Conservation (phyloP, 2,113 vertebrate species). For the Ictidomys tridecemlineatus region DNA sequence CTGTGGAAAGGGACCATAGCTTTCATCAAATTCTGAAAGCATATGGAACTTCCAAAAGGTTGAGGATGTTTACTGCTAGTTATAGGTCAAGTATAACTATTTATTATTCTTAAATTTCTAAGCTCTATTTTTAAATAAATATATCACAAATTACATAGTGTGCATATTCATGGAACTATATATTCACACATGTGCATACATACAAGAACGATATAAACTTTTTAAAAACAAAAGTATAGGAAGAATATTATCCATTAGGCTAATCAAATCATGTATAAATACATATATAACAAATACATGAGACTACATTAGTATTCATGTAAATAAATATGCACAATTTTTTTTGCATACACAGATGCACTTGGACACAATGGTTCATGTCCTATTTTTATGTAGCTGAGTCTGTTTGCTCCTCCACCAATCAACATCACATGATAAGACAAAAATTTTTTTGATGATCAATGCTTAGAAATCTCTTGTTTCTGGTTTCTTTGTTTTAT, state of each 20-base stretch:
- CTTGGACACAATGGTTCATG: conserved; percentile 26
- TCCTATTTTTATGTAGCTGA: background rate
- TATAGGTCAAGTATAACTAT: conserved; percentile 8
- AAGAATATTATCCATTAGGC: conserved; percentile 31
- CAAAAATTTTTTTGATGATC: conserved; percentile 6
- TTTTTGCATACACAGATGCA: conserved; percentile 31
- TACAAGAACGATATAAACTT: background rate
- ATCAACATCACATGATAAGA: background rate
- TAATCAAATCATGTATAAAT: conserved; percentile 24
- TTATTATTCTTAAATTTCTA: conserved; percentile 42
- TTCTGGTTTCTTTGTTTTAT: conserved; percentile 36
- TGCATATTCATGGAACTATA: conserved; percentile 19
- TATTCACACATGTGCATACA: conserved; percentile 12
- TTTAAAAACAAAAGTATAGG: conserved; percentile 26
- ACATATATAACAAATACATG: background rate
- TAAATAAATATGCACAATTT: background rate
- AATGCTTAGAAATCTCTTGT: conserved; percentile 13
- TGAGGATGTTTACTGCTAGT: background rate
- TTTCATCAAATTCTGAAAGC: conserved; percentile 28
- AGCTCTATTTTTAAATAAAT: conserved; percentile 33
- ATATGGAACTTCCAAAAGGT: background rate
- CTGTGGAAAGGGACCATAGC: background rate
- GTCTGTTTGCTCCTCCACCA: conserved; percentile 2
- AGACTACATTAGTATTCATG: background rate
- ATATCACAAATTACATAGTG: background rate